Evolutionary conservation across 2,797 vertebrate species (phyloP).

Genomic region (Babyrousa celebensis): DNA sequence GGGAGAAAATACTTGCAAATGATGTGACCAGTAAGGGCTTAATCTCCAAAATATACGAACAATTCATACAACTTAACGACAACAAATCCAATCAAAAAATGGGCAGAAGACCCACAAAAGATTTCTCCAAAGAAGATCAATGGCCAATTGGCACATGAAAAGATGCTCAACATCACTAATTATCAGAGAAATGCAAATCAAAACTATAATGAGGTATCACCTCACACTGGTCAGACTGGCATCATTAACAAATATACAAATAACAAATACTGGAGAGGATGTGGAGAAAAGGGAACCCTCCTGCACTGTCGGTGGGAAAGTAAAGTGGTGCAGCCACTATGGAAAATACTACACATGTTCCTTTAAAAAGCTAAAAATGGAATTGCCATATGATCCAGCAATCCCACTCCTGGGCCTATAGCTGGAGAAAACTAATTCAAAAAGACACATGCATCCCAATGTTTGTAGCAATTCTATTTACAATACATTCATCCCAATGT

Average conservation of each 20-base stretch:
- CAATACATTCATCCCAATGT: not conserved
- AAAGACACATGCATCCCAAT: not conserved
- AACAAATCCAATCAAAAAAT: too few species aligned
- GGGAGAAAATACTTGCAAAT: too few species aligned
- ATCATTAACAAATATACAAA: not conserved
- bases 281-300: not conserved
- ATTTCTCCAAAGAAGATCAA: too few species aligned
- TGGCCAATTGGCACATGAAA: too few species aligned
- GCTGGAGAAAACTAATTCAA: not conserved
- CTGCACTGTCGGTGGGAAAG: not conserved
- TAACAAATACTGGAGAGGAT: not conserved
- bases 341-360: not conserved
- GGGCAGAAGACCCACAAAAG: too few species aligned
- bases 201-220: not conserved
- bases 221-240: not conserved
- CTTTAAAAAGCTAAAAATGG: not conserved
- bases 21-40: too few species aligned
- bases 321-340: not conserved
- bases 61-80: too few species aligned
- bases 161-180: too few species aligned
- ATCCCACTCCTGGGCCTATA: not conserved
- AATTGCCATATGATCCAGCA: not conserved
- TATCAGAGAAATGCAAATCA: not conserved
- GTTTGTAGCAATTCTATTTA: not conserved
- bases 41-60: too few species aligned